phyloP scores from a whole-genome alignment of 2,888 invertebrate genomes.

The Ethmia dodecea region DNA sequence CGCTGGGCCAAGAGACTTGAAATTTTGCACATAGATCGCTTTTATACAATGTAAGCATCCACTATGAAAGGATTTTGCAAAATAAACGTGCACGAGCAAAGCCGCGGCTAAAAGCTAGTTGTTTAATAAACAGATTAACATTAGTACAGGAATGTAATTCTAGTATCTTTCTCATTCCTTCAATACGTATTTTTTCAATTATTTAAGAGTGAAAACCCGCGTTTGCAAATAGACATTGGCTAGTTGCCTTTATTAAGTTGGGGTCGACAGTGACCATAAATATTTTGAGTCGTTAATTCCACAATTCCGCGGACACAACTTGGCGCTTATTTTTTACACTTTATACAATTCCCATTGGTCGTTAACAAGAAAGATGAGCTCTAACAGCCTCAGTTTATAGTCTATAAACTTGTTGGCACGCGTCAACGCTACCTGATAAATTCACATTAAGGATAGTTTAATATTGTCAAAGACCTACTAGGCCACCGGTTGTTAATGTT shows the following conservation, averaged over 20 bases:
- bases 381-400: slow-evolving; percentile 70
- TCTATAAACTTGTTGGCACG: slow-evolving; percentile 69
- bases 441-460: slow-evolving; percentile 33
- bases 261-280: slow-evolving; percentile 39
- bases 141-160: no score
- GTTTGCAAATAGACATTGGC: no score
- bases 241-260: slow-evolving; percentile 28
- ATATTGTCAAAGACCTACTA: neutral
- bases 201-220: no score
- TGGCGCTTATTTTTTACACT: slow-evolving; percentile 61
- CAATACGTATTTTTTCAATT: no score
- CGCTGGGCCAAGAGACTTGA: no score
- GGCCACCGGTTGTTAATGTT: neutral
- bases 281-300: slow-evolving; percentile 56
- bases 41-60: no score
- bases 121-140: no score
- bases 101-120: no score
- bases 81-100: no score
- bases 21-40: no score
- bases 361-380: slow-evolving; percentile 77
- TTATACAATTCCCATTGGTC: slow-evolving; percentile 67
- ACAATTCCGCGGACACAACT: slow-evolving; percentile 43
- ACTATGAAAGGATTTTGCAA: no score
- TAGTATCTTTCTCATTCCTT: no score
- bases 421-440: slow-evolving; percentile 42